These are phyloP conservation scores for Aphodius sticticus DNA, from an alignment of 2,888 invertebrate species.

Conservation along the genomic window DNA sequence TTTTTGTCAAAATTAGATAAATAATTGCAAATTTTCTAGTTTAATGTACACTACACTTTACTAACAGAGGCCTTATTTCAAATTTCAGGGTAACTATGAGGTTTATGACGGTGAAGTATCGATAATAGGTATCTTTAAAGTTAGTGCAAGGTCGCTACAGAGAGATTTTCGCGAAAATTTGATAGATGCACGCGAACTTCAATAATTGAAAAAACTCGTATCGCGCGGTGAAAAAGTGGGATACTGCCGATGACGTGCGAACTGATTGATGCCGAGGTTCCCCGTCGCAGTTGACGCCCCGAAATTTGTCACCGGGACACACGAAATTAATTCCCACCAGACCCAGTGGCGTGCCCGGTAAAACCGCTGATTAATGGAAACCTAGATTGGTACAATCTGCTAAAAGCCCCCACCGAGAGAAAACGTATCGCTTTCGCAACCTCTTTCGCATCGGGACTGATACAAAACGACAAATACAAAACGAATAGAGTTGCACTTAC, in stretches of 20 bases:
- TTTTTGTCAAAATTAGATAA: neutral
- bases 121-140: no score
- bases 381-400: constrained; percentile 21
- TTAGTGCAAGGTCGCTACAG: no score
- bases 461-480: no score
- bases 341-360: neutral
- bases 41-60: no score
- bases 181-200: no score
- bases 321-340: neutral
- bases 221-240: neutral
- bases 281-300: constrained; percentile 6
- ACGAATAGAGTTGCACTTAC: no score
- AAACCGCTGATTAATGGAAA: constrained; percentile 24
- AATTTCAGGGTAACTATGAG: neutral
- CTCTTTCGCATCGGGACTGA: no score
- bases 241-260: neutral
- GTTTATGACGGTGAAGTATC: no score
- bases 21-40: neutral
- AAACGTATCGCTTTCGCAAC: no score
- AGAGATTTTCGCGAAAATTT: no score
- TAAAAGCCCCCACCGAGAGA: neutral
- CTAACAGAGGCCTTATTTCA: neutral
- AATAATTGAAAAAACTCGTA: neutral
- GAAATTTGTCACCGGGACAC: constrained; percentile 19
- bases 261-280: neutral